A percentile compares a stretch with the other conserved stretches of the same genome.
Evolutionary conservation across 1,140 invertebrate species (phyloP).

Genomic region (Forficula auricularia): DNA sequence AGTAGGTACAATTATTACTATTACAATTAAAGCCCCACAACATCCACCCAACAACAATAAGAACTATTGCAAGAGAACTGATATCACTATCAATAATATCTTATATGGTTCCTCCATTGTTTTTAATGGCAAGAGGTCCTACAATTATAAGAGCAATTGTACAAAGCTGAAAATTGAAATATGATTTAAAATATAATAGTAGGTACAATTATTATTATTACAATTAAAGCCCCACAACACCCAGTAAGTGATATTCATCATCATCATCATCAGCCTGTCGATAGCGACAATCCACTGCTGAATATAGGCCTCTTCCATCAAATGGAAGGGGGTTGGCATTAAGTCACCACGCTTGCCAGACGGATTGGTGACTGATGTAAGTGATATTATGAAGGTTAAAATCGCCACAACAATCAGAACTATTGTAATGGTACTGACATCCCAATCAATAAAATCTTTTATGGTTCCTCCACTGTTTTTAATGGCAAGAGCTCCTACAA

Average conservation of each 20-base stretch:
- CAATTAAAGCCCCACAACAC: conserved; percentile 64
- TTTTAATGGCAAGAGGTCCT: conserved; percentile 33
- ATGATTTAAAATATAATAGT: no score
- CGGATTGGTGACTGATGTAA: no score
- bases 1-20: no score
- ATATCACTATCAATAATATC: conserved; percentile 39
- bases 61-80: conserved; percentile 37
- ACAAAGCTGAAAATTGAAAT: conserved; percentile 33
- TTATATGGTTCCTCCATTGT: conserved; percentile 32
- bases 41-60: conserved; percentile 54
- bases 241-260: no score
- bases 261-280: no score
- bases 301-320: no score
- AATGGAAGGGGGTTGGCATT: no score
- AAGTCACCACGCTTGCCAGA: no score
- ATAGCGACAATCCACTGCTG: no score
- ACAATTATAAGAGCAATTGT: conserved; percentile 39
- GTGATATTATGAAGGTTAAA: conserved; percentile 48
- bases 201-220: no score
- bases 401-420: conserved; percentile 46
- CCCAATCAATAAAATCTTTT: conserved; percentile 36
- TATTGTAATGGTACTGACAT: conserved; percentile 37
- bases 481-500: conserved; percentile 35
- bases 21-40: no score
- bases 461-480: conserved; percentile 33